A percentile compares a stretch with the other conserved stretches of the same genome.
phyloP scores from a whole-genome alignment of 2,888 invertebrate species.

The Steinernema carpocapsae region DNA sequence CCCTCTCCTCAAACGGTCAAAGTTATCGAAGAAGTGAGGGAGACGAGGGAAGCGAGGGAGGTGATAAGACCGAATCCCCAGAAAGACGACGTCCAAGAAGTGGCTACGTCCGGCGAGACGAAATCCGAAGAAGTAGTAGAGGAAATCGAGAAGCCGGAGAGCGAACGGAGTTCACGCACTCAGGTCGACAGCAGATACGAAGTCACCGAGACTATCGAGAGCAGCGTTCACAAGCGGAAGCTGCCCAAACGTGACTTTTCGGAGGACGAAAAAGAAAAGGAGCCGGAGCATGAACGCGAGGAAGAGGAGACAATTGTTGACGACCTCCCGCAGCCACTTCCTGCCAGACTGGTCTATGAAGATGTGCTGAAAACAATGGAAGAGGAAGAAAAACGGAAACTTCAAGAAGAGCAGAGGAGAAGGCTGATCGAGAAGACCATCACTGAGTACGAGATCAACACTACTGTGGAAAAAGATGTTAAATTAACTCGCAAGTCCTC shows the following conservation, averaged over 20 bases:
- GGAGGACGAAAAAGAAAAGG: neutral
- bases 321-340: neutral
- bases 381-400: neutral
- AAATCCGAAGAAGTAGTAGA: neutral
- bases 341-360: neutral
- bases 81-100: neutral
- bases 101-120: neutral
- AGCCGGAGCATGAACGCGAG: constrained; percentile 8
- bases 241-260: neutral
- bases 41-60: neutral
- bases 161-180: constrained; percentile 13
- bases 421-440: constrained; percentile 11
- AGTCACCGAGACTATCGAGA: constrained; percentile 16
- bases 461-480: constrained; percentile 11
- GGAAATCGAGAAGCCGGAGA: neutral
- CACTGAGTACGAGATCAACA: constrained; percentile 18
- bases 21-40: neutral
- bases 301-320: constrained; percentile 5
- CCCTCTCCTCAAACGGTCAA: neutral
- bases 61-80: neutral
- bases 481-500: constrained; percentile 16
- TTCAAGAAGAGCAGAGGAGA: neutral
- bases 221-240: constrained; percentile 7
- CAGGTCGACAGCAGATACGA: constrained; percentile 4
- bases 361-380: neutral